Conservation (phyloP, 2,888 invertebrate genomes). For the Lithophane semibrunnea region DNA sequence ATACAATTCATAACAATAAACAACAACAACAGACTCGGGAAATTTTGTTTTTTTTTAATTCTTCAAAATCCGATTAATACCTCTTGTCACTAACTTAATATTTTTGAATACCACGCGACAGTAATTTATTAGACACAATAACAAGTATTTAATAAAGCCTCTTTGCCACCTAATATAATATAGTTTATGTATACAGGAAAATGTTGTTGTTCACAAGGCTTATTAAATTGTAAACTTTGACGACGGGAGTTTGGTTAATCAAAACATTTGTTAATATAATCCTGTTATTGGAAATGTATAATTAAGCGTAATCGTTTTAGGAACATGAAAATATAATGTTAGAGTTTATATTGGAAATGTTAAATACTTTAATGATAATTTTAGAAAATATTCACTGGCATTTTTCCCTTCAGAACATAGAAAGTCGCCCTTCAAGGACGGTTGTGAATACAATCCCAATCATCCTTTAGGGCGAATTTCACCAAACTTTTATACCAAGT, state of each 20-base stretch:
- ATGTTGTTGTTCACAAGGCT: slow-evolving; percentile 36
- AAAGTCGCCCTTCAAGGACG: no score
- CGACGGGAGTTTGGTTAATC: slow-evolving; percentile 18
- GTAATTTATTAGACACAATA: slow-evolving; percentile 15
- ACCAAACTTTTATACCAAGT: no score
- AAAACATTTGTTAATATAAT: slow-evolving; percentile 54
- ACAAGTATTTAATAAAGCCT: slow-evolving; percentile 38
- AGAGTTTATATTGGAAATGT: background rate
- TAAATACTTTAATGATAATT: background rate
- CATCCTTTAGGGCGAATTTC: no score
- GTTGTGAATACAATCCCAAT: no score
- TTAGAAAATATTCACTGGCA: background rate
- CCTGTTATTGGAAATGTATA: slow-evolving; percentile 42
- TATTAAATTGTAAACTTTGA: slow-evolving; percentile 50
- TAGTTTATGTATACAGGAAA: slow-evolving; percentile 23
- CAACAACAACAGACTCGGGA: no score
- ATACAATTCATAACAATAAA: no score
- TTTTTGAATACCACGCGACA: background rate
- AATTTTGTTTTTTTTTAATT: no score
- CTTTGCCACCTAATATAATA: background rate
- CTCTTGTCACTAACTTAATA: background rate
- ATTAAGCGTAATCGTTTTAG: slow-evolving; percentile 29
- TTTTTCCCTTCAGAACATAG: background rate
- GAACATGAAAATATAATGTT: background rate
- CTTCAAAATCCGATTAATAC: background rate